Percentiles rank a stretch among this genome's conserved stretches.
Conservation (phyloP, 2,113 vertebrate species). For the Hydropotes inermis region DNA sequence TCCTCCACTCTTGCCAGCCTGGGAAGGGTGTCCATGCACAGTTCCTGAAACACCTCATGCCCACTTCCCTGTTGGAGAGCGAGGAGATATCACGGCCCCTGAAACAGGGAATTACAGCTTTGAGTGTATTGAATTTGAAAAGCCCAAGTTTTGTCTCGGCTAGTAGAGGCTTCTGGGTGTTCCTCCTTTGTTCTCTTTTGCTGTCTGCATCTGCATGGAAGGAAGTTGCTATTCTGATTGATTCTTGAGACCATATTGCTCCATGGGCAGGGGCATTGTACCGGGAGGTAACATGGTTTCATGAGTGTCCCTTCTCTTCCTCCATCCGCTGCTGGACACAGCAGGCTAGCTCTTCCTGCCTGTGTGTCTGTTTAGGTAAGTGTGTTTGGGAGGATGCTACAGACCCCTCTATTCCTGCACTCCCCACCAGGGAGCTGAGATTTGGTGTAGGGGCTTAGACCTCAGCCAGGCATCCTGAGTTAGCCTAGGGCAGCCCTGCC, state of each 20-base stretch:
- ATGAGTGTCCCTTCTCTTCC: neutral
- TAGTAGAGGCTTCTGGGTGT: neutral
- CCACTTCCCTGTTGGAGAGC: neutral
- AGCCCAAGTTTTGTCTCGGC: neutral
- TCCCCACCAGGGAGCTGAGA: neutral
- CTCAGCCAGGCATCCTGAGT: neutral
- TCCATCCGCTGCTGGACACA: neutral
- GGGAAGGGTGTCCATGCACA: neutral
- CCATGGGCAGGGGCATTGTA: no score
- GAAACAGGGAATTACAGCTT: neutral
- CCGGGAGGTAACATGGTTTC: neutral
- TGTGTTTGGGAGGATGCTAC: neutral
- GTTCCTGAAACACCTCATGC: neutral
- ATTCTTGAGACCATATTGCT: neutral
- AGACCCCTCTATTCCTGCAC: neutral
- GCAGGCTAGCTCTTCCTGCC: neutral
- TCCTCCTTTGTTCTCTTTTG: neutral
- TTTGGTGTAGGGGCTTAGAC: neutral
- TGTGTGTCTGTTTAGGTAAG: neutral
- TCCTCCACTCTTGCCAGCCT: neutral
- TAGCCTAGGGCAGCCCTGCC: neutral
- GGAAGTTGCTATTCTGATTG: neutral
- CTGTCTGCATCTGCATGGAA: neutral
- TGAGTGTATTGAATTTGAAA: neutral
- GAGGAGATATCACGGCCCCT: neutral